phyloP scores from a whole-genome alignment of 1,140 invertebrate species.

The Hyposmocoma kahamanoa region DNA sequence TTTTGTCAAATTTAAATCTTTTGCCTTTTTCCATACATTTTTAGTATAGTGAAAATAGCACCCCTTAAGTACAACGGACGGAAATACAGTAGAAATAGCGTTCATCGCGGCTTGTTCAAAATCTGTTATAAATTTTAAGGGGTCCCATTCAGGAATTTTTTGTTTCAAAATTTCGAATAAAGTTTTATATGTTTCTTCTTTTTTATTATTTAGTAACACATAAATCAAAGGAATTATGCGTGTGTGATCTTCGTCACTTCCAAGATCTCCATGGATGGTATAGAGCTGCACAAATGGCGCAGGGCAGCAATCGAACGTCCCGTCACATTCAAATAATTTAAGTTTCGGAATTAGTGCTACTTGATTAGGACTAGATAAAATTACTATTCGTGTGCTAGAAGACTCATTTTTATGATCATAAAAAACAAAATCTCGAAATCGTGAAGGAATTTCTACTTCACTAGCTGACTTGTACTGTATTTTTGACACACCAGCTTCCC shows the following conservation, averaged over 20 bases:
- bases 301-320: not conserved
- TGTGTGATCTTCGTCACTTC: constrained; percentile 12
- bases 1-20: constrained; percentile 4
- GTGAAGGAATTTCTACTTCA: not conserved
- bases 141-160: constrained; percentile 9
- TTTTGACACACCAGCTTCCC: not conserved
- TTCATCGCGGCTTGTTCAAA: not conserved
- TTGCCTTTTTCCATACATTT: not conserved
- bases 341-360: not conserved
- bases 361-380: not conserved
- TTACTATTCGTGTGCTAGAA: not conserved
- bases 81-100: not conserved
- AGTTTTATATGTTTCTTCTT: constrained; percentile 9
- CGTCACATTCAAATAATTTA: constrained; percentile 1
- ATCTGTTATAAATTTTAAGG: constrained; percentile 1
- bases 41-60: not conserved
- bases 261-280: constrained; percentile 15
- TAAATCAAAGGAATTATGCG: constrained; percentile 14
- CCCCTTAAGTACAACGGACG: not conserved
- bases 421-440: not conserved
- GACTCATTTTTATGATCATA: not conserved
- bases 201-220: constrained; percentile 10
- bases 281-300: not conserved
- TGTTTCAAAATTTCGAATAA: constrained; percentile 9
- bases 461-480: not conserved